phyloP scores from a whole-genome alignment of 2,797 vertebrate species.

The Melanitta fusca region DNA sequence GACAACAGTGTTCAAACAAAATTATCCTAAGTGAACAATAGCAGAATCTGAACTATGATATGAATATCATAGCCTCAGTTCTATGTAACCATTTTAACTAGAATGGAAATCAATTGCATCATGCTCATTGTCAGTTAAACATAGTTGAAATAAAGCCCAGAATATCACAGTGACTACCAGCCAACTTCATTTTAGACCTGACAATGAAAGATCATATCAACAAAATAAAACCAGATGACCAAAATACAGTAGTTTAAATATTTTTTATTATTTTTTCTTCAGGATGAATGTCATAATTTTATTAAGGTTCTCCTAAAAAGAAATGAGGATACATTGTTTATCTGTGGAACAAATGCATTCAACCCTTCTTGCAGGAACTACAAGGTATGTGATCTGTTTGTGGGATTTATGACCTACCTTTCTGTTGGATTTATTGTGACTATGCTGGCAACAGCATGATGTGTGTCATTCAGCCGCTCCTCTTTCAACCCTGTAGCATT shows the following conservation, averaged over 20 bases:
- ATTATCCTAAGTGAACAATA: background rate
- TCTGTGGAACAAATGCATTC: constrained; percentile 98
- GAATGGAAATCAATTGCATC: background rate
- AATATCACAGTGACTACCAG: background rate
- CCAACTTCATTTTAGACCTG: background rate
- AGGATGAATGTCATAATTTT: constrained; percentile 99
- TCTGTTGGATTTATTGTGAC: constrained; percentile 71
- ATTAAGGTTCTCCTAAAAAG: constrained; percentile 98
- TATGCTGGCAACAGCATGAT: constrained; percentile 61
- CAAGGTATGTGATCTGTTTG: constrained; percentile 83
- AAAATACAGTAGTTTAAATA: background rate
- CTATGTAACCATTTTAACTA: background rate
- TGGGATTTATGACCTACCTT: background rate
- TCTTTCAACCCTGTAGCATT: background rate
- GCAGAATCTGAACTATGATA: background rate
- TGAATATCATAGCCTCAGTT: background rate
- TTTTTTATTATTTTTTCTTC: constrained; percentile 58
- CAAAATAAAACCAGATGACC: background rate
- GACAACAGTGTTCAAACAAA: constrained; percentile 26
- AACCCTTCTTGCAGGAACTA: constrained; percentile 96
- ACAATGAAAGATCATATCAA: background rate
- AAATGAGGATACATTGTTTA: constrained; percentile 92
- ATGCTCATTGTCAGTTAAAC: constrained; percentile 7
- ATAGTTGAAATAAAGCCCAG: background rate
- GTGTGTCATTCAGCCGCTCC: constrained; percentile 10